phyloP scores from a whole-genome alignment of 2,113 vertebrate genomes.

The Siniperca chuatsi region DNA sequence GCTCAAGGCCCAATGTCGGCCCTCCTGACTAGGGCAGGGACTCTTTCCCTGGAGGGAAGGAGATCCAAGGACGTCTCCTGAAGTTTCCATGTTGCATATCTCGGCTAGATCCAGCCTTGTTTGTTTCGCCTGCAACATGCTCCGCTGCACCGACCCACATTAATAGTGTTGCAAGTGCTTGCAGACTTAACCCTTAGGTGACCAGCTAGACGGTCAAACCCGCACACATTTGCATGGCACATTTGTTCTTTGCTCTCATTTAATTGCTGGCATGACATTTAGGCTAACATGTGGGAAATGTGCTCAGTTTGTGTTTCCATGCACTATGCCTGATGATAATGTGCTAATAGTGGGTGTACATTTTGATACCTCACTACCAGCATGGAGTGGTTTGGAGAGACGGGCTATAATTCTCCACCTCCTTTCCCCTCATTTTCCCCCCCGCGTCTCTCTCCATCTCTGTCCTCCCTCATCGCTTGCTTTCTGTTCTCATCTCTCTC shows the following conservation, averaged over 20 bases:
- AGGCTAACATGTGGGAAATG: constrained; percentile 48
- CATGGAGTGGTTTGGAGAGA: constrained; percentile 58
- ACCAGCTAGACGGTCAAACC: constrained; percentile 2
- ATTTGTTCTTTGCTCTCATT: constrained; percentile 56
- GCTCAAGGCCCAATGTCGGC: constrained; percentile 59
- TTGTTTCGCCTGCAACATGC: constrained; percentile 61
- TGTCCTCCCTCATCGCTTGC: constrained; percentile 70
- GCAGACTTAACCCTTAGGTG: constrained; percentile 57
- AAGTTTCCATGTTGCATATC: constrained; percentile 64
- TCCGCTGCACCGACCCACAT: constrained; percentile 64
- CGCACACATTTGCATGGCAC: constrained; percentile 13
- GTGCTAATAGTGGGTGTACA: constrained; percentile 76
- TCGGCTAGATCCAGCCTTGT: constrained; percentile 59
- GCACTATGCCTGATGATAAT: constrained; percentile 65
- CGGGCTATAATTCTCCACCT: constrained; percentile 63
- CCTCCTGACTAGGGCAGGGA: constrained; percentile 42
- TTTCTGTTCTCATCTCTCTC: constrained; percentile 59
- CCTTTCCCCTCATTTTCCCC: constrained; percentile 65
- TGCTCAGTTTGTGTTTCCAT: constrained; percentile 58
- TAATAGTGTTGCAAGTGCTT: constrained; percentile 41
- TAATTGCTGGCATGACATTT: constrained; percentile 62
- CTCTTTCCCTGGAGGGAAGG: constrained; percentile 22
- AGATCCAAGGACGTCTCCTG: constrained; percentile 65
- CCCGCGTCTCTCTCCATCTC: constrained; percentile 64
- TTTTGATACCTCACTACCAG: constrained; percentile 68